phyloP scores from a whole-genome alignment of 2,113 vertebrate genomes.

The Gasterosteus aculeatus region DNA sequence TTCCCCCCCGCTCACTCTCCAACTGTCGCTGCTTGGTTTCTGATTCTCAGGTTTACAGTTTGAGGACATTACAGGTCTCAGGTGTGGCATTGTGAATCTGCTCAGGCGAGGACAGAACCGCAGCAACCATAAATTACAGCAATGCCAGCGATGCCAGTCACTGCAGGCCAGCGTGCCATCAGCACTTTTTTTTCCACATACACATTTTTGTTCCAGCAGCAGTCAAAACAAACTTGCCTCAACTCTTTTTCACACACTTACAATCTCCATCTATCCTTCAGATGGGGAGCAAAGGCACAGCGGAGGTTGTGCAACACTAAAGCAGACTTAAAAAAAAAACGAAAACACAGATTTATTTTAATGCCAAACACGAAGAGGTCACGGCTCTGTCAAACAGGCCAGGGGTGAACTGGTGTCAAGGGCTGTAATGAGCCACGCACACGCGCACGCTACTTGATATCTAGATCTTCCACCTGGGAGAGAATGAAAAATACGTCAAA shows the following conservation, averaged over 20 bases:
- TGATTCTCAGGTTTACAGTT: conserved; percentile 69
- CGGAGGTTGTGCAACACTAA: conserved; percentile 24
- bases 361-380: conserved; percentile 62
- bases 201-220: conserved; percentile 42
- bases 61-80: conserved; percentile 59
- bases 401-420: conserved; percentile 47
- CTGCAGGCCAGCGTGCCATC: conserved; percentile 68
- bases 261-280: conserved; percentile 20
- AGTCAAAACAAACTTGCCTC: conserved; percentile 27
- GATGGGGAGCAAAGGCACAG: conserved; percentile 5
- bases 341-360: conserved; percentile 37
- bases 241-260: conserved; percentile 29
- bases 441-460: conserved; percentile 19
- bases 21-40: conserved; percentile 55
- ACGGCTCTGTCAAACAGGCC: conserved; percentile 54
- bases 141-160: conserved; percentile 69
- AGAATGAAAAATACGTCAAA: conserved; percentile 75
- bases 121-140: conserved; percentile 73
- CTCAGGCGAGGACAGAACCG: conserved; percentile 72
- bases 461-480: neutral
- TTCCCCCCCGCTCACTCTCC: conserved; percentile 67
- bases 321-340: conserved; percentile 11
- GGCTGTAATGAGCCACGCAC: conserved; percentile 43
- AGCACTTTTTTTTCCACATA: conserved; percentile 61
- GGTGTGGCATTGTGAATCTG: conserved; percentile 64